Conservation (phyloP, 1,140 invertebrate species). For the Hormaphis cornu region DNA sequence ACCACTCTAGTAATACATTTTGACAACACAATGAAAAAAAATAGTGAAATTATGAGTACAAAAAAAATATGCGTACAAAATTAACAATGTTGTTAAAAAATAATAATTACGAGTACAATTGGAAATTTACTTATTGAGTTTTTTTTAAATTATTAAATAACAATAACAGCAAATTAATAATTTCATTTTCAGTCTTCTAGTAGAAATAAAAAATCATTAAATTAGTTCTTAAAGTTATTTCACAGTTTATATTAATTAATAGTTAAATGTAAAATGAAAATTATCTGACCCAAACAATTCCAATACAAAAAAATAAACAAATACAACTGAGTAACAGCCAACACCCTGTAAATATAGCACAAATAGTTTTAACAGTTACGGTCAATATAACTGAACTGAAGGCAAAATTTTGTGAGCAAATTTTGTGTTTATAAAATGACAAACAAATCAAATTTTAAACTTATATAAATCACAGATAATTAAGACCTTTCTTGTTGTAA, state of each 20-base stretch:
- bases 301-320: conserved; percentile 12
- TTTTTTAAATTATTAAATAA: conserved; percentile 9
- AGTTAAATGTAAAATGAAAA: background rate
- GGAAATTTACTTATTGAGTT: background rate
- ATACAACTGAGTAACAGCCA: conserved; percentile 7
- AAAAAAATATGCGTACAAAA: background rate
- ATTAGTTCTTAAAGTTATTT: background rate
- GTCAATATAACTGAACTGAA: too few relatives aligned
- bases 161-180: background rate
- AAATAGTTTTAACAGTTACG: background rate
- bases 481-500: too few relatives aligned
- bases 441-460: background rate
- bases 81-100: background rate
- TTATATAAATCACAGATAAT: too few relatives aligned
- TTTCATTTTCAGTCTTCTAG: background rate
- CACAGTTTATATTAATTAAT: background rate
- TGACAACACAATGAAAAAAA: background rate
- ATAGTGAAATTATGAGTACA: background rate
- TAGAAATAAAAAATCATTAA: background rate
- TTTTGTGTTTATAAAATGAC: background rate
- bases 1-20: background rate
- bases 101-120: background rate
- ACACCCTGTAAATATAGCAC: conserved; percentile 9
- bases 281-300: background rate
- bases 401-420: too few relatives aligned